Percentiles rank a stretch among this genome's conserved stretches.
phyloP scores from a whole-genome alignment of 2,888 invertebrate species.

The Leptinotarsa juncta region DNA sequence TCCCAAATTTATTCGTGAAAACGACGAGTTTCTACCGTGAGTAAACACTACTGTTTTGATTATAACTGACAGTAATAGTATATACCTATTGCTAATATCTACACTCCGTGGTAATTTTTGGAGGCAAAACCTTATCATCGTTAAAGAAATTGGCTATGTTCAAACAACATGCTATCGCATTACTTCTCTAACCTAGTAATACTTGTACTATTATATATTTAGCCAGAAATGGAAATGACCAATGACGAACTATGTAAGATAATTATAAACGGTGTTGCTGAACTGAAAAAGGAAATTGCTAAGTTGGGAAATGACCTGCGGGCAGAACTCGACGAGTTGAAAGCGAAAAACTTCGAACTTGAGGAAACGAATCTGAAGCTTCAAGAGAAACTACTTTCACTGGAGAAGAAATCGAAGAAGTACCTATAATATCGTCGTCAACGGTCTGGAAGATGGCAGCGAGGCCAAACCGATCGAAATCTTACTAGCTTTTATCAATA shows the following conservation, averaged over 20 bases:
- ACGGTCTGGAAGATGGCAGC: constrained; percentile 3
- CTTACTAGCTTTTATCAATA: background rate
- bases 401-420: background rate
- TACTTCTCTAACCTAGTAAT: background rate
- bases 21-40: background rate
- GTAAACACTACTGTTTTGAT: too few species aligned
- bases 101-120: background rate
- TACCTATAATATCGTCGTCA: background rate
- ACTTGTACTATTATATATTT: background rate
- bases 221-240: background rate
- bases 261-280: background rate
- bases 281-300: background rate
- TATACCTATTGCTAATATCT: too few species aligned
- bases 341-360: too few species aligned
- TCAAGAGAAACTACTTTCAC: background rate
- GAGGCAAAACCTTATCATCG: background rate
- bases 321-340: too few species aligned
- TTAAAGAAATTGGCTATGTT: background rate
- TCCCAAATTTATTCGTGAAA: background rate
- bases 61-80: too few species aligned
- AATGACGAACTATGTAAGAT: background rate
- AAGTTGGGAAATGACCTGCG: background rate
- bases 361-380: background rate
- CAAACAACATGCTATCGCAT: background rate
- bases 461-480: background rate